A percentile compares a stretch with the other conserved stretches of the same genome.
Evolutionary conservation across 1,140 invertebrate species (phyloP).

Genomic region (Eupeodes corollae): DNA sequence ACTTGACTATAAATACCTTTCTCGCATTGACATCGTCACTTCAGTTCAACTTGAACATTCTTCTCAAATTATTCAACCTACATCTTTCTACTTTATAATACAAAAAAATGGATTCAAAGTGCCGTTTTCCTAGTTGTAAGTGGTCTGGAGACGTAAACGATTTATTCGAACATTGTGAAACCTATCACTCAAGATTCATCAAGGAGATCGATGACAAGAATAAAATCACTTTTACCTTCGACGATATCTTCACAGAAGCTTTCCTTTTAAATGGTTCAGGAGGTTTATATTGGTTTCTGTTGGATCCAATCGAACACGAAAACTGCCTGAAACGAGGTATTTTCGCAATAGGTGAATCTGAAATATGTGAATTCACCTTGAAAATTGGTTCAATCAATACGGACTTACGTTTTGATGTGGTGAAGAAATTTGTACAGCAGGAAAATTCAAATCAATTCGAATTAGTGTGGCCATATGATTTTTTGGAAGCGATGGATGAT

Average conservation of each 20-base stretch:
- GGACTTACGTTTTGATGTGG: background rate
- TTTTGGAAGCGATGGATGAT: background rate
- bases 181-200: background rate
- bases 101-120: background rate
- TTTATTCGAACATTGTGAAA: conserved; percentile 3
- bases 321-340: background rate
- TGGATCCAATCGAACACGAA: background rate
- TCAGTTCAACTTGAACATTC: too few relatives aligned
- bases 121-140: background rate
- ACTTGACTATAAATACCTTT: too few relatives aligned
- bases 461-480: background rate
- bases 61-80: too few relatives aligned
- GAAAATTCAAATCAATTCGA: background rate
- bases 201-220: background rate
- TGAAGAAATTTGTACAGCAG: background rate
- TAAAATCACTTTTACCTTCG: background rate
- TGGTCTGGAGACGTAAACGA: conserved; percentile 1
- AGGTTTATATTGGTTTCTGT: conserved; percentile 1
- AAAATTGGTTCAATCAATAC: background rate
- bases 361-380: background rate
- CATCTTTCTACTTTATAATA: too few relatives aligned
- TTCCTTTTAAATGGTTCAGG: background rate
- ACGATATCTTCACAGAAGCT: background rate
- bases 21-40: too few relatives aligned
- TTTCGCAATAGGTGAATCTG: conserved; percentile 2